A percentile compares a stretch with the other conserved stretches of the same genome.
Evolutionary conservation across 2,888 invertebrate genomes (phyloP).

Genomic region (Rambutsinella grinnellia): DNA sequence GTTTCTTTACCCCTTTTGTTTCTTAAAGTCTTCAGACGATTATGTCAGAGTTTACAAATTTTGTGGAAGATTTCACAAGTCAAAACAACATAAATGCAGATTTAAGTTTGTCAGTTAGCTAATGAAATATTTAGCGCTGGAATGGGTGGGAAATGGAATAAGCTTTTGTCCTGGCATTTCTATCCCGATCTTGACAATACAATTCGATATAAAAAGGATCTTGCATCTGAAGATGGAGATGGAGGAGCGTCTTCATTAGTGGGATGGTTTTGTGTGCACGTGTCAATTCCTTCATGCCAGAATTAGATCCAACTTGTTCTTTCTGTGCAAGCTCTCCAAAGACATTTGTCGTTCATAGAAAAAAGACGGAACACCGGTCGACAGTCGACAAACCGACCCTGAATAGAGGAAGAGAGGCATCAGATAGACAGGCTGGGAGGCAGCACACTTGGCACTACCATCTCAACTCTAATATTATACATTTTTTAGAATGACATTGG

Average conservation of each 20-base stretch:
- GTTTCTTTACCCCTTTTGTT: constrained; percentile 23
- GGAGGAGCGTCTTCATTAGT: constrained; percentile 65
- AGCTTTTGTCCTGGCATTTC: too few relatives aligned
- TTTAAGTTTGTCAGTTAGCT: too few relatives aligned
- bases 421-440: constrained; percentile 4
- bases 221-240: constrained; percentile 49
- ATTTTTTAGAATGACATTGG: too few relatives aligned
- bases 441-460: constrained; percentile 49
- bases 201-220: too few relatives aligned
- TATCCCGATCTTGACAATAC: too few relatives aligned
- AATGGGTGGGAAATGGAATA: too few relatives aligned
- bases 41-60: too few relatives aligned
- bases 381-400: too few relatives aligned
- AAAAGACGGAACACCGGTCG: constrained; percentile 30
- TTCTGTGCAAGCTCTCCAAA: not conserved
- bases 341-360: not conserved
- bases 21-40: too few relatives aligned
- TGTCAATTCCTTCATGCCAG: constrained; percentile 54
- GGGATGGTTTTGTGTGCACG: constrained; percentile 57
- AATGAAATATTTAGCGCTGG: too few relatives aligned
- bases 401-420: not conserved
- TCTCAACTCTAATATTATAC: constrained; percentile 21
- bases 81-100: too few relatives aligned
- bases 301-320: constrained; percentile 48
- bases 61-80: too few relatives aligned